A percentile compares a stretch with the other conserved stretches of the same genome.
Conservation (phyloP, 1,140 invertebrate genomes). For the Drosophila santomea region DNA sequence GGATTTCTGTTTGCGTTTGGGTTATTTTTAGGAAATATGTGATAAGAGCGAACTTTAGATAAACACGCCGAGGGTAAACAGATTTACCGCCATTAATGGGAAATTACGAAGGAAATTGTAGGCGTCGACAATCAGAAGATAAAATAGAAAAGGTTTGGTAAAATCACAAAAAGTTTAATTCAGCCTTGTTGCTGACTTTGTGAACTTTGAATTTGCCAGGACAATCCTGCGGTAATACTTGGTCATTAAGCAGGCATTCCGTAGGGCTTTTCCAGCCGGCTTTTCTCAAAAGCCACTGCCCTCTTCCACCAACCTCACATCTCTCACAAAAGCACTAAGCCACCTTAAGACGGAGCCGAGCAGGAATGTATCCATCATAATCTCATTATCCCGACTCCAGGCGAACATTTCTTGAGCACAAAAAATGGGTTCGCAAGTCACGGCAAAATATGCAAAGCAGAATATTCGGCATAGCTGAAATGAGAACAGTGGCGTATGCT, state of each 20-base stretch:
- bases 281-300: constrained; percentile 26
- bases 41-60: constrained; percentile 31
- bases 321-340: constrained; percentile 22
- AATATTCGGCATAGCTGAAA: constrained; percentile 43
- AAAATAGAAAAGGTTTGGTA: constrained; percentile 5
- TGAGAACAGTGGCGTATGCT: constrained; percentile 8
- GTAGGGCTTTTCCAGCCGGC: constrained; percentile 39
- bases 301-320: background rate
- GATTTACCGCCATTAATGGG: constrained; percentile 39
- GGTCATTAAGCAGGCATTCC: constrained; percentile 40
- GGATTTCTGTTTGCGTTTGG: constrained; percentile 21
- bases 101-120: constrained; percentile 30
- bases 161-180: background rate
- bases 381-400: constrained; percentile 47
- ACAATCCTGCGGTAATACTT: constrained; percentile 45
- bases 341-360: constrained; percentile 42
- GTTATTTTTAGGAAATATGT: constrained; percentile 23
- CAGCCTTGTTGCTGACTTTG: constrained; percentile 37
- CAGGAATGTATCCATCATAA: constrained; percentile 52
- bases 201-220: constrained; percentile 37
- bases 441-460: constrained; percentile 60
- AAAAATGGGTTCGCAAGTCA: constrained; percentile 12
- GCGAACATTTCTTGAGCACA: constrained; percentile 22
- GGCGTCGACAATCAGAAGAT: constrained; percentile 36
- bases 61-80: constrained; percentile 14